Conservation (phyloP, 2,113 vertebrate species). For the Nothobranchius kuhntae region DNA sequence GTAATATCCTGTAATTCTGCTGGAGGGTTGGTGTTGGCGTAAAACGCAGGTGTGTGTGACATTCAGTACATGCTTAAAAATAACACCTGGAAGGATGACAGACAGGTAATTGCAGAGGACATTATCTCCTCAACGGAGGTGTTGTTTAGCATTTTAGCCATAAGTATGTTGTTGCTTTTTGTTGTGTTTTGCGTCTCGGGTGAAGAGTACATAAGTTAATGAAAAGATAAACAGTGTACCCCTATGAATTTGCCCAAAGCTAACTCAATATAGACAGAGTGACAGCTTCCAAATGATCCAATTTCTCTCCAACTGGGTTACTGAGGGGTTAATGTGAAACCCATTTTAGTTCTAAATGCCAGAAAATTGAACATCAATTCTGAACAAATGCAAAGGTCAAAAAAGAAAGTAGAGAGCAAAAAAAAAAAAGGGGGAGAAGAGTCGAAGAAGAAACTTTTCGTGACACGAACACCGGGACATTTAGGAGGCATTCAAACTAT, state of each 20-base stretch:
- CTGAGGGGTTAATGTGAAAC: slow-evolving; percentile 55
- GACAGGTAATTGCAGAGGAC: slow-evolving; percentile 17
- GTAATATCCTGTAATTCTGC: not conserved
- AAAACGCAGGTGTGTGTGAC: not conserved
- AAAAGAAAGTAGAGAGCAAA: slow-evolving; percentile 54
- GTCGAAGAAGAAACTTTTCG: slow-evolving; percentile 42
- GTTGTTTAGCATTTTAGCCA: slow-evolving; percentile 16
- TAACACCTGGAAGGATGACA: slow-evolving; percentile 1
- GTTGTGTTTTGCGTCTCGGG: not conserved
- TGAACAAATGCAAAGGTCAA: slow-evolving; percentile 70
- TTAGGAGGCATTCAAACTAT: slow-evolving; percentile 6
- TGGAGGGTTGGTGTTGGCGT: not conserved
- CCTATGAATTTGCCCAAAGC: slow-evolving; percentile 19
- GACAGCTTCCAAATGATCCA: slow-evolving; percentile 56
- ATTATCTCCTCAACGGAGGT: not conserved
- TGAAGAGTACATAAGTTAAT: slow-evolving; percentile 27
- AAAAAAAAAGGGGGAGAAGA: slow-evolving; percentile 8
- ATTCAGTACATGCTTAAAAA: slow-evolving; percentile 1
- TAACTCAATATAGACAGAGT: slow-evolving; percentile 35
- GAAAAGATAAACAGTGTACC: slow-evolving; percentile 18
- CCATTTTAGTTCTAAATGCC: slow-evolving; percentile 69
- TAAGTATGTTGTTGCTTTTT: not conserved
- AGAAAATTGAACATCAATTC: slow-evolving; percentile 72
- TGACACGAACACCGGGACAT: slow-evolving; percentile 34
- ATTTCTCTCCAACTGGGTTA: slow-evolving; percentile 47